phyloP scores from a whole-genome alignment of 2,888 invertebrate genomes.

The Dyspetes luteomarginatus region DNA sequence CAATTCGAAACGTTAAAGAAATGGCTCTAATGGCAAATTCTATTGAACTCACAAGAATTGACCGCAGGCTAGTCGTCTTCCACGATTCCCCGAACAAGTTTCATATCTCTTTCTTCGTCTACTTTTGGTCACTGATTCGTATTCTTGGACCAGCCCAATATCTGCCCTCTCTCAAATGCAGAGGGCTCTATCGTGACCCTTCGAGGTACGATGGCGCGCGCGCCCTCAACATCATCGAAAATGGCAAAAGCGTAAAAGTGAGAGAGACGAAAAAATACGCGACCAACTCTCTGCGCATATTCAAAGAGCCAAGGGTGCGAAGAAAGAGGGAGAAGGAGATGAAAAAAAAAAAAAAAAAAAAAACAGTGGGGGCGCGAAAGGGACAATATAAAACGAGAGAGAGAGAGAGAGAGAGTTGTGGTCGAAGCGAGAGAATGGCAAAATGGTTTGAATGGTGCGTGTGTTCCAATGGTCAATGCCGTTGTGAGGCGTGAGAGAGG shows the following conservation, averaged over 20 bases:
- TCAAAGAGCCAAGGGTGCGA: conserved; percentile 20
- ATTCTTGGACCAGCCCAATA: conserved; percentile 18
- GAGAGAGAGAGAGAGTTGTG: conserved; percentile 55
- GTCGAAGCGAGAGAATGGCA: conserved; percentile 79
- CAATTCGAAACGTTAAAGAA: conserved; percentile 32
- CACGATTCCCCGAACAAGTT: conserved; percentile 53
- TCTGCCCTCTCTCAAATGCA: conserved; percentile 14
- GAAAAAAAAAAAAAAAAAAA: conserved; percentile 32
- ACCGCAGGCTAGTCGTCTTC: conserved; percentile 45
- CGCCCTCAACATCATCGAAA: conserved; percentile 37
- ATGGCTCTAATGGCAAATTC: conserved; percentile 56
- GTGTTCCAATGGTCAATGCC: conserved; percentile 77
- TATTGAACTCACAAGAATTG: conserved; percentile 37
- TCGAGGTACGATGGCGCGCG: conserved; percentile 36
- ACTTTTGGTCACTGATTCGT: conserved; percentile 32
- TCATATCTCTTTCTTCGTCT: conserved; percentile 31
- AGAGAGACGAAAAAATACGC: conserved; percentile 42
- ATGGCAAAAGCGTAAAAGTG: conserved; percentile 1
- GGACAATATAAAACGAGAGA: conserved; percentile 56
- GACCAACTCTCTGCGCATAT: conserved; percentile 11
- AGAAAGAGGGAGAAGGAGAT: conserved; percentile 21
- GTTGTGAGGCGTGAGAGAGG: conserved; percentile 77
- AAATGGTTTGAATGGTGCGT: conserved; percentile 73
- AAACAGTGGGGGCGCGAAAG: conserved; percentile 62
- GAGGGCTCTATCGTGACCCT: conserved; percentile 31